Evolutionary conservation across 1,140 invertebrate species (phyloP).

Genomic region (Trissolcus basalis): DNA sequence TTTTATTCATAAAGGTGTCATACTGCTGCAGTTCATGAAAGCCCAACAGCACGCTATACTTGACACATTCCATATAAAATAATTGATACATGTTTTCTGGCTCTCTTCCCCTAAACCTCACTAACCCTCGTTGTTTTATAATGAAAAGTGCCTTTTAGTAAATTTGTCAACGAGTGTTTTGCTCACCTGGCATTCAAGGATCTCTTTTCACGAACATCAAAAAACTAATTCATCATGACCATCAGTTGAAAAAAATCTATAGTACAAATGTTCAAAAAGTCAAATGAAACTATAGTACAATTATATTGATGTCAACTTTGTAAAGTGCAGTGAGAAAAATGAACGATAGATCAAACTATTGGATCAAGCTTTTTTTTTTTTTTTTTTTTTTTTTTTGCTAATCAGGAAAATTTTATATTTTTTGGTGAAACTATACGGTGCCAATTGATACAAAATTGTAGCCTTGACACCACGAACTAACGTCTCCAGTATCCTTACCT

Average conservation of each 20-base stretch:
- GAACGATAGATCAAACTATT: too few species aligned
- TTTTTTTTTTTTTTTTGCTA: too few species aligned
- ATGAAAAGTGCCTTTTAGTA: conserved; percentile 1
- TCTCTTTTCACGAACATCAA: neutral
- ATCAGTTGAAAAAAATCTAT: too few species aligned
- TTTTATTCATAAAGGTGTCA: too few species aligned
- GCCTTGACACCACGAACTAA: conserved; percentile 53
- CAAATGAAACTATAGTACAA: too few species aligned
- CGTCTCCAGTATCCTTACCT: conserved; percentile 51
- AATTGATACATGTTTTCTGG: neutral
- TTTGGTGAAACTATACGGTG: neutral
- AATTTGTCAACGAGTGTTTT: conserved; percentile 1
- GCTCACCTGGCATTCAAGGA: neutral
- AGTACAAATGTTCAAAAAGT: too few species aligned
- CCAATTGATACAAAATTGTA: conserved; percentile 34
- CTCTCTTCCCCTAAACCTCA: neutral
- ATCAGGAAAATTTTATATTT: neutral
- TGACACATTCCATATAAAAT: neutral
- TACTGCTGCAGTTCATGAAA: too few species aligned
- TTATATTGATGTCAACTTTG: too few species aligned
- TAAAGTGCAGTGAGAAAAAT: too few species aligned
- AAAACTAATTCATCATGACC: neutral
- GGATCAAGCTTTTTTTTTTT: too few species aligned
- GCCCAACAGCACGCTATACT: too few species aligned
- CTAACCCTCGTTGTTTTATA: neutral